Evolutionary conservation across 2,888 invertebrate species (phyloP), one percentile per base, ranked within the genome.

Genomic region (Synergus laeviventris): DNA sequence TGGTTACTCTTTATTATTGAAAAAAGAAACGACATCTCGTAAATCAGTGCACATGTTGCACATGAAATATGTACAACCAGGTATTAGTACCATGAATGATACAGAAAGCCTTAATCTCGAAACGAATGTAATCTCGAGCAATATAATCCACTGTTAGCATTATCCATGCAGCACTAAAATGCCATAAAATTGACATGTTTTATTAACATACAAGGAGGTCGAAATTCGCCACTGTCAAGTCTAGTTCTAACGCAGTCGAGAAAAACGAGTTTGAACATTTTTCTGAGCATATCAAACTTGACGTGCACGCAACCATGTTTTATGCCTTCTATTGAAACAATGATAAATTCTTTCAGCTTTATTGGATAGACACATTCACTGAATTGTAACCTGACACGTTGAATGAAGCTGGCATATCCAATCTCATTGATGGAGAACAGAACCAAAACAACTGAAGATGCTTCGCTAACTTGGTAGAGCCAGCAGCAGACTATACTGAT

Each of bases 291-390:
- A 66, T 38, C 39, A 66, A 70, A 70, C 59, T 24, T 45, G 18
- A 60, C 42, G 73, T 76, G 61, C 36, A 73, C 14, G 76, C 49
- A 73, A 70, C 49, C 49, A 70, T 70, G 45, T 49, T 70, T 70
- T 54, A 49, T 64, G 8, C 3, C 24, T n/a, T 18, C 16, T 54
- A 49, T 31, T 70, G 49, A 54, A 70, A 70, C 36, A 36, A n/a
- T 42, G 54, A 31, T 54, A 64, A 76, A 76, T 66, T 74, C 74
- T 66, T 74, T 42, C 59, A 62, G 74, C 74, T 39, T 66, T 60
- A 60, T 60, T 61, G 61, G 70, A 49, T n/a, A 31, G 12, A n/a
- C 31, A 62, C 62, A 70, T 70, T 70, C 49, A 70, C 31, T 49
- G 16, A 45, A 70, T 70, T 70, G 31, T 70, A 70, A 54, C n/a